These are phyloP conservation scores for Dinocampus coccinellae DNA, from an alignment of 2,888 invertebrate genomes.

Conservation along the genomic window DNA sequence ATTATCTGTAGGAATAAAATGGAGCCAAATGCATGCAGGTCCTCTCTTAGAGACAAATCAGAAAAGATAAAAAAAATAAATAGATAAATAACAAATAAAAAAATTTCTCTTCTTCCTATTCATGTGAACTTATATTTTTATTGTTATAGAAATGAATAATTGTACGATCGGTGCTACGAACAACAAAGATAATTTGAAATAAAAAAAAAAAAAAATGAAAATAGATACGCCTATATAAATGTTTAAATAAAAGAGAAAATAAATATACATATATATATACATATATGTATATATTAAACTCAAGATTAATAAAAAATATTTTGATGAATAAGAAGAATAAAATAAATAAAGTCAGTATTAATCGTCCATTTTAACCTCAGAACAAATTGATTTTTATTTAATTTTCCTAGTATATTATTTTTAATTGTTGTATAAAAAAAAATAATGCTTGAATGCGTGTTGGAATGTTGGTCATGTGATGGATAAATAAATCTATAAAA, in stretches of 20 bases:
- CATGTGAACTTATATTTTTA: slow-evolving; percentile 40
- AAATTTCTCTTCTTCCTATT: slow-evolving; percentile 30
- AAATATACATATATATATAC: slow-evolving; percentile 11
- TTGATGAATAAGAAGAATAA: slow-evolving; percentile 19
- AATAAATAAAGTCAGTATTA: slow-evolving; percentile 18
- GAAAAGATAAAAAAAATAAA: neutral
- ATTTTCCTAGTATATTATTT: slow-evolving; percentile 3
- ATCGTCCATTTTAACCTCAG: slow-evolving; percentile 5
- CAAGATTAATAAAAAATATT: slow-evolving; percentile 27
- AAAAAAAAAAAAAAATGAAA: slow-evolving; percentile 4
- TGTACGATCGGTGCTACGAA: slow-evolving; percentile 32
- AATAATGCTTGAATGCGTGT: neutral
- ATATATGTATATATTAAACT: slow-evolving; percentile 12
- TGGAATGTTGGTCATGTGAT: slow-evolving; percentile 14
- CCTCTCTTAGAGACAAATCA: neutral
- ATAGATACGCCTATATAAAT: slow-evolving; percentile 23
- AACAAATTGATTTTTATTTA: neutral
- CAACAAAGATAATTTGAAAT: neutral
- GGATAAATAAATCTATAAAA: neutral
- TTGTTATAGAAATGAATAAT: slow-evolving; percentile 39
- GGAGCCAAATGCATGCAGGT: slow-evolving; percentile 39
- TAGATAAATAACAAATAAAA: neutral
- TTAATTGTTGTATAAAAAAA: neutral
- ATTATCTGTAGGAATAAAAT: slow-evolving; percentile 39
- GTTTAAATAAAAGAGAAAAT: slow-evolving; percentile 6